Base-by-base conservation (phyloP, 53 echinoderm and acorn worm genomes). In the Stichopus horrens region DNA sequence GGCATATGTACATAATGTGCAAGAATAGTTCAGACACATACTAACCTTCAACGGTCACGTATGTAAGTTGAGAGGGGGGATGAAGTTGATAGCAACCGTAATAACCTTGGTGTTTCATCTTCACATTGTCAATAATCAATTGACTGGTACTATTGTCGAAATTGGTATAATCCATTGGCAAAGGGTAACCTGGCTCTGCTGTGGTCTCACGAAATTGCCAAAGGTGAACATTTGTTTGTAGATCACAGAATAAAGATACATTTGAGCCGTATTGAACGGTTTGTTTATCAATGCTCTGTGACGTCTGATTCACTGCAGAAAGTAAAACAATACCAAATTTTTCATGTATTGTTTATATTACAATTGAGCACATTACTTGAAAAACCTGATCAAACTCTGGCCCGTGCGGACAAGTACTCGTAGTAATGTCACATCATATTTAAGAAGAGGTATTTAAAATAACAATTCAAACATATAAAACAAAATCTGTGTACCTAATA, bases 51-150 rank as follows among this genome's bases (percentile, higher is more conserved):
- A 71, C 71, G 6, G 20, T 16, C 7, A 71, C 7, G 4, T n/a
- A 71, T 13, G 71, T 71, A 18, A 71, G 7, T n/a, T 18, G 18
- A 6, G 71, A 3, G 7, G 71, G 71, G 18, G 18, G 71, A 18
- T 71, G n/a, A 18, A 71, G 71, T 71, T 71, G 71, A 71, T 7
- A 71, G 19, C 71, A 71, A 7, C 71, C 6, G 71, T 71, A 71
- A 20, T 71, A 71, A 71, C 71, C 71, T 7, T 71, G 71, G 71
- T 71, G 18, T 18, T 71, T 71, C 71, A 71, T 71, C 71, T 71
- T 71, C 6, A 71, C 71, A 5, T 16, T 21, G n/a, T 13, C 19
- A 20, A 71, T 71, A 5, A 20, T 71, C 71, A 71, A 18, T 18
- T 71, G 71, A 71, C 71, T 71, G 11, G 10, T 37, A 37, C 37